Base-by-base conservation (phyloP, 2,113 vertebrate genomes). In the Tiliqua scincoides region DNA sequence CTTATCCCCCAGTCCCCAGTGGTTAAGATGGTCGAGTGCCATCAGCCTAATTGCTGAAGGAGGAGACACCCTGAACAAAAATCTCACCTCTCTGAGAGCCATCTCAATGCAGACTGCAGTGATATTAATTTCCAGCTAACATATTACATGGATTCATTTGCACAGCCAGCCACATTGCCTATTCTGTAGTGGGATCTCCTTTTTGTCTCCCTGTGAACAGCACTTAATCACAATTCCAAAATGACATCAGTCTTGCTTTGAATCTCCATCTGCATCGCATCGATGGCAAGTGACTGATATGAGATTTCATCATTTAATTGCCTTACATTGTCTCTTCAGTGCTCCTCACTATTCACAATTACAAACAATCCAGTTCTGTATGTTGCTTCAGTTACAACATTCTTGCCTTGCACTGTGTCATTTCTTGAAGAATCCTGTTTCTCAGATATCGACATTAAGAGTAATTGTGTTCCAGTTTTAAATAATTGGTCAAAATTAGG, bases 261-360 rank as follows among this genome's bases (percentile, higher is more conserved):
- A 91, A 94, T 27, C 17, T 84, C 68, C 54, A 94, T 27, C 17
- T 84, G 68, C 54, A 75, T 80, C 78, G 87, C 70, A 93, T 84
- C 93, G 87, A 61, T 77, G 91, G 80, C 15, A 90, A 93, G 82
- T 71, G 59, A 35, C 37, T 87, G 83, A 85, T 89, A 83, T 89
- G 48, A 86, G 37, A 85, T 84, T 89, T 90, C 52, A 89, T 91
- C 15, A 88, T 82, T 91, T 87, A 90, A 86, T 91, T 76, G 0
- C 85, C 82, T 91, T 89, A 79, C 68, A 82, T 91, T 89, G 82
- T 85, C 72, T 88, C 90, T 89, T 87, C 67, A 88, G 3, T 84
- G 88, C 85, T 87, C 85, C 88, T 80, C 71, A 87, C 82, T 77
- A 89, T 82, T 93, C 84, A 88, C 90, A 93, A 89, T 77, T 91